Percentiles rank a stretch among this genome's conserved stretches.
Conservation (phyloP, 2,797 vertebrate species). For the Megaceryle alcyon region DNA sequence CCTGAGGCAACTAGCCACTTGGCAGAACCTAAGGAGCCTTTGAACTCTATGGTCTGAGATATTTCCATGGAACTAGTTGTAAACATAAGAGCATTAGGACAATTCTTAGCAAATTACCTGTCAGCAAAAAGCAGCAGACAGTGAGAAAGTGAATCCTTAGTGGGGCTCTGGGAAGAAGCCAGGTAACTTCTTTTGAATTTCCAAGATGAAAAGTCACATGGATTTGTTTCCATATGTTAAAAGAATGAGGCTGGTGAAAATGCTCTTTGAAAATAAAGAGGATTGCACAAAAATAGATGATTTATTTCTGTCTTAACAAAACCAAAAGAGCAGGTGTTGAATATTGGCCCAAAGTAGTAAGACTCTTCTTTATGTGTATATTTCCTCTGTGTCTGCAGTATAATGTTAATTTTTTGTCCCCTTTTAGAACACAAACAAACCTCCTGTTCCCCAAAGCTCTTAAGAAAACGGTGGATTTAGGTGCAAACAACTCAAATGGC, state of each 20-base stretch:
- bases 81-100: background rate
- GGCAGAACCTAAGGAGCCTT: background rate
- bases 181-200: background rate
- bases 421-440: background rate
- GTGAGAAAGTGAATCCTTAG: background rate
- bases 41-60: background rate
- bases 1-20: constrained; percentile 4
- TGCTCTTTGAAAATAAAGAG: constrained; percentile 17
- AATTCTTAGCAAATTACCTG: background rate
- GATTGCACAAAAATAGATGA: background rate
- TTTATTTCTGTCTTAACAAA: background rate
- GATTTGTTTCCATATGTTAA: background rate
- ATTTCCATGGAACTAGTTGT: background rate
- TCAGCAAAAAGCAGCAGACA: constrained; percentile 14
- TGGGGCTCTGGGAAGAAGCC: background rate
- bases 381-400: background rate
- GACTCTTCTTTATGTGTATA: background rate
- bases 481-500: background rate
- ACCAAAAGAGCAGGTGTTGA: constrained; percentile 28
- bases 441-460: background rate
- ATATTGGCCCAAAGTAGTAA: background rate
- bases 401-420: background rate
- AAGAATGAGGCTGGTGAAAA: background rate
- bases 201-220: background rate
- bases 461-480: background rate